These are phyloP conservation scores for Hydropsyche tenuis DNA, from an alignment of 1,140 invertebrate genomes.

Conservation along the genomic window DNA sequence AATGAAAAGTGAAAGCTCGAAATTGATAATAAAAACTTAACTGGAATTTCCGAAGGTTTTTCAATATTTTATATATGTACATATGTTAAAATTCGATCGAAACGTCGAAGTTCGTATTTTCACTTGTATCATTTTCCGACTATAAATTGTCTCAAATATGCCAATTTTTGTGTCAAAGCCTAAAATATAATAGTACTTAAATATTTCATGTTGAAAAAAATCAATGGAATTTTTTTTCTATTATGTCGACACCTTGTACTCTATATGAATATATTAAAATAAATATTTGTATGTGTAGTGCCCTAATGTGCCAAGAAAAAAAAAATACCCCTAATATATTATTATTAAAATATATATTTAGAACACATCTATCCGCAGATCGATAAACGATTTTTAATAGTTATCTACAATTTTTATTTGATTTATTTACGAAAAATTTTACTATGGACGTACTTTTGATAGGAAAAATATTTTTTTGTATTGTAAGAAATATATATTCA, in stretches of 20 bases:
- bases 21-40: too few species aligned
- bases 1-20: too few species aligned
- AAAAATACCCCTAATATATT: slow-evolving; percentile 15
- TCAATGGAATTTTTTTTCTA: not conserved
- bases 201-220: too few species aligned
- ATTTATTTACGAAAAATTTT: not conserved
- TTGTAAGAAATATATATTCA: too few species aligned
- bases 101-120: too few species aligned
- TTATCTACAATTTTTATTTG: slow-evolving; percentile 1
- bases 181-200: too few species aligned
- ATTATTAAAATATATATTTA: slow-evolving; percentile 15
- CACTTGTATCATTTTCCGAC: not conserved
- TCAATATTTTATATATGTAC: too few species aligned
- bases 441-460: too few species aligned
- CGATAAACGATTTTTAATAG: slow-evolving; percentile 24
- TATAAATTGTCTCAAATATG: not conserved
- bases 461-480: too few species aligned
- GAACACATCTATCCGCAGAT: slow-evolving; percentile 17
- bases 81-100: too few species aligned
- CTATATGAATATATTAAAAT: slow-evolving; percentile 8
- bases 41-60: too few species aligned
- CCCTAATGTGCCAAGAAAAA: slow-evolving; percentile 22
- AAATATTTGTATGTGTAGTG: slow-evolving; percentile 28
- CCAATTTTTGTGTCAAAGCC: not conserved
- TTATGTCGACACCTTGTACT: not conserved